Base-by-base conservation (phyloP, 2,888 invertebrate species). In the Congeria kusceri region DNA sequence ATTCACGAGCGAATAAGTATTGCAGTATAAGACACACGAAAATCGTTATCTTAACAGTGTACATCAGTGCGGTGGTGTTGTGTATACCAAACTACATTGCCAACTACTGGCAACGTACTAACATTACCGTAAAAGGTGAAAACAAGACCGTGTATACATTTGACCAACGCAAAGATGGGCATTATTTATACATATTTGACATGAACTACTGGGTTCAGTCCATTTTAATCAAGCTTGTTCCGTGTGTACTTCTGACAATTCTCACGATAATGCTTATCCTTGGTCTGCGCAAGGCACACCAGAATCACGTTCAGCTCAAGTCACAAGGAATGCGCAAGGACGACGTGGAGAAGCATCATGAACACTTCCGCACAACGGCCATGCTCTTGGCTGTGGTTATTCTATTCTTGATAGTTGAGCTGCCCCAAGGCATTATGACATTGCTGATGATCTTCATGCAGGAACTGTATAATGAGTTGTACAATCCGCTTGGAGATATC, bases 181-280 rank as follows among this genome's bases (percentile, higher is more conserved):
- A 28, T 4, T 83, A 69, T 29, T 25, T 44, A 9, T 28, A 67
- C 53, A 58, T 83, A 29, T 71, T 65, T 58, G 73, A 66, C 28
- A 57, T 83, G 20, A 83, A 83, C 28, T 75, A 83, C 61, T 75
- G 74, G 96, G 96, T 98, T 89, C 98, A 98, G 93, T 96, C 98
- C 92, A 97, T 98, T n/a, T 96, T 98, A 80, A 96, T 98, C 87
- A 98, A 98, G 94, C 94, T 98, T 73, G 96, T 98, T 81, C 98
- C 98, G 2, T 97, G 98, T 92, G 95, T 97, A 77, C 96, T 96
- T 7, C 94, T 98, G 49, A 98, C 98, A 0, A 95, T 97, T 11
- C 89, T 94, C 49, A 94, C 94, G 32, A 90, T 93, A 44, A 86
- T 94, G 25, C 90, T 94, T 20, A 89, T 94, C 47, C 80, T 91